Evolutionary conservation across 2,888 invertebrate species (phyloP).

Genomic region (Nipponacmea schrenckii): DNA sequence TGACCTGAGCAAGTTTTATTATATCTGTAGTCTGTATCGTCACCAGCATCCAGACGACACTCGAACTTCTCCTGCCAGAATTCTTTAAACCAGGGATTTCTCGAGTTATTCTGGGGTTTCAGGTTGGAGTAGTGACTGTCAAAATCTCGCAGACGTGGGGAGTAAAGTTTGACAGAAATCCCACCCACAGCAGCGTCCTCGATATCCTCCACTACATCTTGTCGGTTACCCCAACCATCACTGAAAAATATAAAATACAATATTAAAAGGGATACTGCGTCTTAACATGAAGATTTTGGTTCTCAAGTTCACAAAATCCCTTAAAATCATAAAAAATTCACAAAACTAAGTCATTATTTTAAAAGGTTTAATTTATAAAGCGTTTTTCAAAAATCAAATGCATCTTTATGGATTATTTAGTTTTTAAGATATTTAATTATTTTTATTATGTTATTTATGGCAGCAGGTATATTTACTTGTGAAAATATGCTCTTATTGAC

Average conservation of each 20-base stretch:
- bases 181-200: conserved; percentile 76
- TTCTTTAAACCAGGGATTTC: conserved; percentile 81
- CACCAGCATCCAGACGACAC: conserved; percentile 67
- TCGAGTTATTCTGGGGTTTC: conserved; percentile 72
- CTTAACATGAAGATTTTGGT: too few species aligned
- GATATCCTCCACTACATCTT: conserved; percentile 76
- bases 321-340: too few species aligned
- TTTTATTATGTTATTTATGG: too few species aligned
- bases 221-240: conserved; percentile 82
- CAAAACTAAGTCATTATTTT: too few species aligned
- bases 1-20: conserved; percentile 51
- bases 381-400: too few species aligned
- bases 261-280: too few species aligned
- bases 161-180: conserved; percentile 80
- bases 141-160: conserved; percentile 71
- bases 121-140: conserved; percentile 78
- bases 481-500: too few species aligned
- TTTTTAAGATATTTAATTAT: too few species aligned
- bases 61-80: conserved; percentile 81
- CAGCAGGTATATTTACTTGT: too few species aligned
- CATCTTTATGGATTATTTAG: too few species aligned
- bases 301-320: too few species aligned
- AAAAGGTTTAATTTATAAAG: too few species aligned
- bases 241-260: conserved; percentile 66
- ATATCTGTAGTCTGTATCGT: conserved; percentile 26